Evolutionary conservation across 2,888 invertebrate genomes (phyloP).

Genomic region (Agriotes lineatus): DNA sequence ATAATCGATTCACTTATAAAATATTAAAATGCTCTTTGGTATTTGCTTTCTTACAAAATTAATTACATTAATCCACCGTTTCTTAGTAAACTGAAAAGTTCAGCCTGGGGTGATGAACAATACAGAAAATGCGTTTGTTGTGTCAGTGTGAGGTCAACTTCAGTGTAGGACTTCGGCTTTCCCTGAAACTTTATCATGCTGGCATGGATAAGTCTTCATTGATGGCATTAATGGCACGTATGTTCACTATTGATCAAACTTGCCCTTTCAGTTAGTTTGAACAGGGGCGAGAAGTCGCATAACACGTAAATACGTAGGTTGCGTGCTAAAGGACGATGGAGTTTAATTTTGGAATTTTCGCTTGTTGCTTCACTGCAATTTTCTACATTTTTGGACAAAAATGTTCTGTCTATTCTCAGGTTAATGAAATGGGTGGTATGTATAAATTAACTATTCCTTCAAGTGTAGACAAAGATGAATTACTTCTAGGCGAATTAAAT

Average conservation of each 20-base stretch:
- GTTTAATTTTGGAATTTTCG: slow-evolving; percentile 9
- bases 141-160: background rate
- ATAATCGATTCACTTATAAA: too few species aligned
- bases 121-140: background rate
- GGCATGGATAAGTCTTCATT: slow-evolving; percentile 27
- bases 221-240: background rate
- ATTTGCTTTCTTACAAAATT: too few species aligned
- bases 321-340: slow-evolving; percentile 16
- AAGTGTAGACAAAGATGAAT: background rate
- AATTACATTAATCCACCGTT: too few species aligned
- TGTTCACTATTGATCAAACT: slow-evolving; percentile 36
- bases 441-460: background rate
- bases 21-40: too few species aligned
- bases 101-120: too few species aligned
- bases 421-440: background rate
- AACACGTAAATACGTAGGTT: background rate
- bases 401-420: background rate
- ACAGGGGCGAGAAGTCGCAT: background rate
- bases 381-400: slow-evolving; percentile 3
- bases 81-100: too few species aligned
- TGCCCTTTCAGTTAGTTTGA: slow-evolving; percentile 14
- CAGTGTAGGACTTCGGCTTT: background rate
- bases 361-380: slow-evolving; percentile 8
- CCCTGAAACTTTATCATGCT: slow-evolving; percentile 23
- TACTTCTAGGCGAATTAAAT: slow-evolving; percentile 53